These are phyloP conservation scores for Parus major DNA, from an alignment of 2,113 vertebrate genomes.

Conservation along the genomic window DNA sequence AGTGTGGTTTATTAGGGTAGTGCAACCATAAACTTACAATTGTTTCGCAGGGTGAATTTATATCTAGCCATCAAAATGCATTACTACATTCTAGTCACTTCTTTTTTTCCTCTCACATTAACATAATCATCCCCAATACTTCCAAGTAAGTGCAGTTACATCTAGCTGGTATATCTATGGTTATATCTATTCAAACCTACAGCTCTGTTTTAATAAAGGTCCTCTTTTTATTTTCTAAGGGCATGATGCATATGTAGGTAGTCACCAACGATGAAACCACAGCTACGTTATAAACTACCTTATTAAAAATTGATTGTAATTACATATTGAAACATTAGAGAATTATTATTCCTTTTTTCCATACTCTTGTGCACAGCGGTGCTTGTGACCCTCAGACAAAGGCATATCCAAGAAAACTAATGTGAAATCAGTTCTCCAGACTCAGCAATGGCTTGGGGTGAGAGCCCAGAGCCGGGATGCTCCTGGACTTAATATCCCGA, in stretches of 20 bases:
- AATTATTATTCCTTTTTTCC: not conserved
- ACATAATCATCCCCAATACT: not conserved
- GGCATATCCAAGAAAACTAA: not conserved
- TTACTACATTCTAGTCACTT: not conserved
- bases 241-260: not conserved
- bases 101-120: not conserved
- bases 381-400: not conserved
- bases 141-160: not conserved
- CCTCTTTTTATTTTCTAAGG: not conserved
- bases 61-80: slow-evolving; percentile 24
- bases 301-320: slow-evolving; percentile 22
- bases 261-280: not conserved
- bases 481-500: not conserved
- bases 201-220: not conserved
- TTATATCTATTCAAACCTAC: not conserved
- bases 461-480: rapidly evolving
- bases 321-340: not conserved
- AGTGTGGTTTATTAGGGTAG: slow-evolving; percentile 33
- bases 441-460: rapidly evolving
- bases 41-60: slow-evolving; percentile 29
- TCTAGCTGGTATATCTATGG: not conserved
- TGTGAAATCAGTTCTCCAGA: too few species aligned
- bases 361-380: rapidly evolving
- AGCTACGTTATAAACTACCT: not conserved
- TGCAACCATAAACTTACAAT: not conserved